Base-by-base conservation (phyloP, 1,140 invertebrate genomes). In the Drosophila arizonae region DNA sequence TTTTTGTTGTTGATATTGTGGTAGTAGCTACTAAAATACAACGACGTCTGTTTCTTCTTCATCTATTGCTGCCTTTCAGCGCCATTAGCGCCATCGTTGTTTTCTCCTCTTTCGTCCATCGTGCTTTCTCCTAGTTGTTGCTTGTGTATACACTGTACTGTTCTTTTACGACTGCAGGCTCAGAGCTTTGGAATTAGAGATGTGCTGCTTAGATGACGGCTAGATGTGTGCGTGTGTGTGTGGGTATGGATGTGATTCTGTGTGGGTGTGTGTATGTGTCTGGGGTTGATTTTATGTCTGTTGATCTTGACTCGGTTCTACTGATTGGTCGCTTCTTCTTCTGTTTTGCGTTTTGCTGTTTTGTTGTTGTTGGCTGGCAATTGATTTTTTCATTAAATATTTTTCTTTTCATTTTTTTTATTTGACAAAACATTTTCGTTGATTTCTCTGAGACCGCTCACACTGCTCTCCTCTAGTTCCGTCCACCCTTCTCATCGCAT, bases 401-500 rank as follows among this genome's bases (percentile, higher is more conserved):
- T 76, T 76, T 81, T 71, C 76, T 36, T 62, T 81, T 79, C 36
- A 39, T 72, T 60, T 45, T 79, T 77, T 77, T 81, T 85, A 73
- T 79, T 84, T 68, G 78, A 80, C 74, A 72, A 72, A 76, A 72
- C 70, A 72, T 84, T 68, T 87, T 87, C 81, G 82, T 81, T 85
- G 81, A 85, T 81, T 74, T 81, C 50, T 71, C 55, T 62, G 61
- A 66, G 70, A 57, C 66, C 10, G 26, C 28, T 54, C 48, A 17
- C 30, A 21, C 50, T 13, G 41, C 55, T 61, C 43, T 58, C 60
- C 33, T 33, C 81, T 91, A 92, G 77, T 91, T 92, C 66, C 91
- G 79, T 76, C 90, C 89, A 17, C 90, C 94, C 67, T 95, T 94
- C 91, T 96, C 95, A 81, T 96, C 95, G 93, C 97, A 98, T 90